These are phyloP conservation scores for Phrixothrix hirtus DNA, from an alignment of 2,888 invertebrate species.

Conservation along the genomic window DNA sequence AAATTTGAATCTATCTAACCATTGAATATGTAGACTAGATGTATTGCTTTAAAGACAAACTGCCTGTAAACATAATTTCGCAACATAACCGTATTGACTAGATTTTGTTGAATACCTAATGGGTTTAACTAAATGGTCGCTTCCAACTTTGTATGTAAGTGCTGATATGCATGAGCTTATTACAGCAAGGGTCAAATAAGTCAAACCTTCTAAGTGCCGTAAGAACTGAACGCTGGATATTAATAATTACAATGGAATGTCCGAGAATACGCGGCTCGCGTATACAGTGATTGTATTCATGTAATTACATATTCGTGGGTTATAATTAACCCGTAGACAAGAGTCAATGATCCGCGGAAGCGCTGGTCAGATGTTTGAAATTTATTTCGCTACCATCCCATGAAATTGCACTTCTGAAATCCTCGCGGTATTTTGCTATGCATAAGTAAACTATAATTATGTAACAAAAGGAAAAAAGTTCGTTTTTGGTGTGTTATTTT, in stretches of 20 bases:
- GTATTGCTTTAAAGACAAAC: no score
- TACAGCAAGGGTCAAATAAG: constrained; percentile 35
- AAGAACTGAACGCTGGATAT: constrained; percentile 36
- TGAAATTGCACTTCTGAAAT: constrained; percentile 29
- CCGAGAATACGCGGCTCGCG: constrained; percentile 43
- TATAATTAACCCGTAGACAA: constrained; percentile 53
- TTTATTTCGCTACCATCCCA: constrained; percentile 33
- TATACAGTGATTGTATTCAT: constrained; percentile 55
- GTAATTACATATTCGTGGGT: constrained; percentile 57
- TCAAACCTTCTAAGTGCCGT: constrained; percentile 32
- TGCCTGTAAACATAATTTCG: no score
- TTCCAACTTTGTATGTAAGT: constrained; percentile 22
- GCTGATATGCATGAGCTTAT: constrained; percentile 23
- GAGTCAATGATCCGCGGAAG: constrained; percentile 52
- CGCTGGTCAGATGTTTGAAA: constrained; percentile 37
- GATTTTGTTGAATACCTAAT: no score
- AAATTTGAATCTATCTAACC: no score
- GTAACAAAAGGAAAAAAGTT: constrained; percentile 18
- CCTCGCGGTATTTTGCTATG: constrained; percentile 24
- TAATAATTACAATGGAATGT: constrained; percentile 45
- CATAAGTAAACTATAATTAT: constrained; percentile 30
- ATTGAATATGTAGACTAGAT: no score
- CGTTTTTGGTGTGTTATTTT: background rate
- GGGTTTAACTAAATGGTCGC: no score
- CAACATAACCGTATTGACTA: no score